Percentiles rank a stretch among this genome's conserved stretches.
Conservation (phyloP, 2,113 vertebrate species). For the Callospermophilus lateralis region DNA sequence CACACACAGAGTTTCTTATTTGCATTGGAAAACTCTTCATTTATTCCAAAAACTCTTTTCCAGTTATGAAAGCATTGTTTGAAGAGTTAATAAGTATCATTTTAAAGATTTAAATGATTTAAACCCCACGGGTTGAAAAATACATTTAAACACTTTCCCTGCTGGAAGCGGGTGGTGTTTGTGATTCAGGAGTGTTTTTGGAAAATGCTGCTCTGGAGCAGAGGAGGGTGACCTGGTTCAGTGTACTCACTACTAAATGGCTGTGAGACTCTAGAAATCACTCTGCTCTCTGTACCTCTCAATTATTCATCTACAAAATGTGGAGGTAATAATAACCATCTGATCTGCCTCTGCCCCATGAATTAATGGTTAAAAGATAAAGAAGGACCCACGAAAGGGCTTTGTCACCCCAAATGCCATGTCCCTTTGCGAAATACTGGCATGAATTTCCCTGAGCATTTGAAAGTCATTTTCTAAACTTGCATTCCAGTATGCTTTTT, state of each 20-base stretch:
- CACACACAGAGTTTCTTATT: background rate
- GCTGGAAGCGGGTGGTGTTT: background rate
- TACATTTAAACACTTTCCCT: background rate
- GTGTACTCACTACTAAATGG: background rate
- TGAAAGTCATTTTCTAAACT: background rate
- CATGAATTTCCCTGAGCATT: fast-evolving
- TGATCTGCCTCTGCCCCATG: background rate
- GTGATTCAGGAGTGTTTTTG: background rate
- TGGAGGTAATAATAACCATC: background rate
- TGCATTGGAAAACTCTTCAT: background rate
- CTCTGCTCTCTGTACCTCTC: background rate
- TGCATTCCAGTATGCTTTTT: background rate
- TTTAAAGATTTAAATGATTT: background rate
- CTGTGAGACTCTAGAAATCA: background rate
- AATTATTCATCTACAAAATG: background rate
- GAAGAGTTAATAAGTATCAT: background rate
- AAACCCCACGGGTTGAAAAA: background rate
- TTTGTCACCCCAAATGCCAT: background rate
- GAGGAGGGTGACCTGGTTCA: background rate
- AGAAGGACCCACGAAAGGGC: background rate
- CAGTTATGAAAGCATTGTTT: background rate
- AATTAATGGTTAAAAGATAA: background rate
- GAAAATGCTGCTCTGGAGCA: background rate
- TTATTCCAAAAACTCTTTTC: constrained; percentile 30
- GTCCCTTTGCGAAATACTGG: background rate